Evolutionary conservation across 2,113 vertebrate species (phyloP), one percentile per base, ranked within the genome.

Genomic region (Alectura lathami): DNA sequence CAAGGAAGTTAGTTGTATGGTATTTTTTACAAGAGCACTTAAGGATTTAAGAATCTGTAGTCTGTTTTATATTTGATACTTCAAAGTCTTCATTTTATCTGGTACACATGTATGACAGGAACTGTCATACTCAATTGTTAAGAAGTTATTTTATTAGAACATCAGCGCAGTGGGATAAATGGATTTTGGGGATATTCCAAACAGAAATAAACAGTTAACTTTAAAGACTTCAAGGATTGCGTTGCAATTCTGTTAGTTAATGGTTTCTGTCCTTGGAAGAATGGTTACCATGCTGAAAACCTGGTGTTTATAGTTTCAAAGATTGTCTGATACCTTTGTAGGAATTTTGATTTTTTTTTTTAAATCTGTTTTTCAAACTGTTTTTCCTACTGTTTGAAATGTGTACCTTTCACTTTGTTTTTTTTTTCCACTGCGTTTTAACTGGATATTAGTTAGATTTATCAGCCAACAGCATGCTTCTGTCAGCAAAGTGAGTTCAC

Each of bases 31-130:
- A n/a, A 53, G 17, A 12, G 34, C 83, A 13, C 36, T 59, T 80
- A 67, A 90, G 43, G n/a, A 17, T 67, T 81, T 72, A 36, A 51
- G 83, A 91, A 86, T 67, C 45, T 54, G 24, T 76, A 43, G 43
- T 68, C 17, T 80, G 36, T 38, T 90, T 68, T 81, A 42, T 26
- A 17, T 88, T 83, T 83, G 51, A 2, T 86, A 40, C 34, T 74
- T 74, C 47, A 62, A 92, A 68, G 30, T 16, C 73, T 95, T 86
- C 23, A 12, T 83, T 92, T 88, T 92, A 51, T 86, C 68, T 66
- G 13, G 18, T 96, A 75, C 30, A 42, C 0, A 0, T 68, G 22
- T 62, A 29, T 51, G 36, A 53, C 24, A 84, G 38, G 62, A 78
- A 24, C 36, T 87, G 34, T 85, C 62, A 43, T 82, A 30, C 8